A percentile compares a stretch with the other conserved stretches of the same genome.
Evolutionary conservation across 2,797 vertebrate genomes (phyloP).

Genomic region (Neopelma chrysocephalum): DNA sequence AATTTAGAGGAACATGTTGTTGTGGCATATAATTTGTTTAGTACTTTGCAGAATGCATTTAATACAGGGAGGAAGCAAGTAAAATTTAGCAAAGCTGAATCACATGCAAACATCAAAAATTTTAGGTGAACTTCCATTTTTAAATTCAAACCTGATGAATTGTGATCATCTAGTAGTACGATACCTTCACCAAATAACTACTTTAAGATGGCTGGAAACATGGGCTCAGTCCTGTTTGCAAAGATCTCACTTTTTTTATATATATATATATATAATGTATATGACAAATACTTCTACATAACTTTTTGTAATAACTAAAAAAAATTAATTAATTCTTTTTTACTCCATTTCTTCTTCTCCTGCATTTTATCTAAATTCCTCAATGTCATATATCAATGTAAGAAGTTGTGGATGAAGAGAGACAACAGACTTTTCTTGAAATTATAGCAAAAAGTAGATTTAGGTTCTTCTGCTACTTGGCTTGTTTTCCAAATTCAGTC

Average conservation of each 20-base stretch:
- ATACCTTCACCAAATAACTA: background rate
- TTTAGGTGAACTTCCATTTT: background rate
- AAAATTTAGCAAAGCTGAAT: background rate
- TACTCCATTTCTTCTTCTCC: background rate
- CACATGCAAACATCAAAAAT: background rate
- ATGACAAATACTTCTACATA: background rate
- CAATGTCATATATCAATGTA: background rate
- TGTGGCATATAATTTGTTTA: background rate
- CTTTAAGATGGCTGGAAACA: background rate
- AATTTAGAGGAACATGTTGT: background rate
- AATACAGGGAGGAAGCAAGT: background rate
- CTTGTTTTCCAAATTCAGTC: background rate
- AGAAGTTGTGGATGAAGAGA: background rate
- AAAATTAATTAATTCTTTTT: background rate
- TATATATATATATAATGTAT: too few relatives aligned
- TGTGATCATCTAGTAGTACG: background rate
- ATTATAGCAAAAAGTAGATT: background rate
- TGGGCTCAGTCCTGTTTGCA: rapidly evolving
- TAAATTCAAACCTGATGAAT: background rate
- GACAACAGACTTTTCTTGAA: background rate
- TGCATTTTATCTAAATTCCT: background rate
- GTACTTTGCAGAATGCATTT: background rate
- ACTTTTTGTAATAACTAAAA: background rate
- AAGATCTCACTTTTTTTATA: background rate
- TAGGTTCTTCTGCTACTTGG: background rate